A percentile compares a stretch with the other conserved stretches of the same genome.
phyloP scores from a whole-genome alignment of 2,113 vertebrate species.

The Pelecanoides urinatrix region DNA sequence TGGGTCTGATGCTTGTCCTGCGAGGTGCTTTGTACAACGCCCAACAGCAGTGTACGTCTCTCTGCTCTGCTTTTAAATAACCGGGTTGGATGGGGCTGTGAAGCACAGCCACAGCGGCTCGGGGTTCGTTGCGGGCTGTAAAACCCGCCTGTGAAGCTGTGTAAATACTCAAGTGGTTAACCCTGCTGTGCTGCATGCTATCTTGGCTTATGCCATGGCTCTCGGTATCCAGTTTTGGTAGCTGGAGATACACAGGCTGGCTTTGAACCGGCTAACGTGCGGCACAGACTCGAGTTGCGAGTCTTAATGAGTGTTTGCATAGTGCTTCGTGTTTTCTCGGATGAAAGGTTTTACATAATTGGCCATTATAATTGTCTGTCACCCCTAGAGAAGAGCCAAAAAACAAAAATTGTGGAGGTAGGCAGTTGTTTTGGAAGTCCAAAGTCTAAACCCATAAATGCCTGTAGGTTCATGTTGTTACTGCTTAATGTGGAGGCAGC shows the following conservation, averaged over 20 bases:
- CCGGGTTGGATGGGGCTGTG: neutral
- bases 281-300: neutral
- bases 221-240: neutral
- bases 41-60: neutral
- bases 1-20: neutral
- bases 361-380: slow-evolving; percentile 32
- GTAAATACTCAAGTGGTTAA: neutral
- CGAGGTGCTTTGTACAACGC: neutral
- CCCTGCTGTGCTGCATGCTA: neutral
- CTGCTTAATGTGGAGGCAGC: neutral
- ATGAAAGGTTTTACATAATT: slow-evolving; percentile 54
- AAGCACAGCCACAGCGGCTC: neutral
- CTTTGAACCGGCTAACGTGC: neutral
- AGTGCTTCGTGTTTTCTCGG: neutral
- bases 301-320: slow-evolving; percentile 20
- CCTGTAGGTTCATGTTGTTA: neutral
- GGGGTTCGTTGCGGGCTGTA: neutral
- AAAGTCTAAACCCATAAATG: neutral
- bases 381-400: neutral
- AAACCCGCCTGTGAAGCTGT: neutral
- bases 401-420: neutral
- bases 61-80: neutral
- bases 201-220: neutral
- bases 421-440: neutral
- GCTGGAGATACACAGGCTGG: neutral